Evolutionary conservation across 2,797 vertebrate genomes (phyloP).

Genomic region (Trachurus trachurus): DNA sequence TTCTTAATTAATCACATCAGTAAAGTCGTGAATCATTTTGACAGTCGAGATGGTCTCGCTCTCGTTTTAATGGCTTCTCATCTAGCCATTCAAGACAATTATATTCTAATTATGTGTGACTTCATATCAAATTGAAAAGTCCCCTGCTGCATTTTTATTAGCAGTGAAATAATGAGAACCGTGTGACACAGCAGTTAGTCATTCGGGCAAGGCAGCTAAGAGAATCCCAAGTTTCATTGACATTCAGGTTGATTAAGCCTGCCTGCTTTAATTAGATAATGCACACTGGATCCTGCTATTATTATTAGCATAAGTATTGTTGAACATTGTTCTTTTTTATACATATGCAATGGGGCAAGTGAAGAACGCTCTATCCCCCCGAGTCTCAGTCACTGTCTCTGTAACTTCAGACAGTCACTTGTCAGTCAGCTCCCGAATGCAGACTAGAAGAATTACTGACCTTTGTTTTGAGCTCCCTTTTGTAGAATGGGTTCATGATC

Average conservation of each 20-base stretch:
- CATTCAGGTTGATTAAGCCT: constrained; percentile 37
- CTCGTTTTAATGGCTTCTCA: constrained; percentile 53
- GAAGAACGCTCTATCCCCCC: not conserved
- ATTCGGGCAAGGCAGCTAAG: constrained; percentile 21
- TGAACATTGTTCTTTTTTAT: not conserved
- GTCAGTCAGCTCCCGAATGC: not conserved
- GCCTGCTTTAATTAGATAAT: constrained; percentile 31
- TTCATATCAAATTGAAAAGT: constrained; percentile 58
- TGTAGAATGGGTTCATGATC: constrained; percentile 1
- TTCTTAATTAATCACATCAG: constrained; percentile 39
- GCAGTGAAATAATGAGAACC: constrained; percentile 46
- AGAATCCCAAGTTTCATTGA: constrained; percentile 47
- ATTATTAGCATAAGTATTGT: constrained; percentile 7
- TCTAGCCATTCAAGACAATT: constrained; percentile 49
- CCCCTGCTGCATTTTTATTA: constrained; percentile 59
- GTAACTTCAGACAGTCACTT: constrained; percentile 13
- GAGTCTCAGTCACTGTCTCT: constrained; percentile 1
- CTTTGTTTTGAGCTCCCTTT: constrained; percentile 10
- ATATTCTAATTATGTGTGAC: constrained; percentile 66
- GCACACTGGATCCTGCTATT: not conserved
- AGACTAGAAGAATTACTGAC: not conserved
- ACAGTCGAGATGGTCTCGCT: constrained; percentile 44
- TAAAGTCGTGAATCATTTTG: constrained; percentile 50
- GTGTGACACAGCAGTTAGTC: constrained; percentile 28
- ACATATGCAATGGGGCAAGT: constrained; percentile 3